Evolutionary conservation across 2,888 invertebrate species (phyloP).

Genomic region (Hedya salicella): DNA sequence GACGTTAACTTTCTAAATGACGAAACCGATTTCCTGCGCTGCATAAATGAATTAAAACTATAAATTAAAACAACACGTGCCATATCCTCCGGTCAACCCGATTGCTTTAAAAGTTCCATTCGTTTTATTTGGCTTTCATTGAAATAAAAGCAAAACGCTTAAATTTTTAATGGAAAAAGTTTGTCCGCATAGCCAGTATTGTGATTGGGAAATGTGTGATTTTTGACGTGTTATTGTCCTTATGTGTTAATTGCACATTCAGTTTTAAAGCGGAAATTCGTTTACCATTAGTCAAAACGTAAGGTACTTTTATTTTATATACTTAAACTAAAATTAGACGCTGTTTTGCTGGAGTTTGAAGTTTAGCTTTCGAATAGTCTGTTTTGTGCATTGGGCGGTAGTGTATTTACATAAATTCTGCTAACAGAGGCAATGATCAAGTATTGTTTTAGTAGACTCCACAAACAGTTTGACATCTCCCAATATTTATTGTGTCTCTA

Average conservation of each 20-base stretch:
- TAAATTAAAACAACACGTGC: constrained; percentile 3
- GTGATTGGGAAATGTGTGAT: constrained; percentile 1
- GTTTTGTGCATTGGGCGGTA: too few relatives aligned
- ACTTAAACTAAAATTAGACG: not conserved
- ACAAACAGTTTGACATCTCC: too few relatives aligned
- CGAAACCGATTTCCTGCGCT: not conserved
- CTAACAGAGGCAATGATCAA: too few relatives aligned
- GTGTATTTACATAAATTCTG: not conserved
- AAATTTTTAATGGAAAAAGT: constrained; percentile 27
- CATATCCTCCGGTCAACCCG: not conserved
- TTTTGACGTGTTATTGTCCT: too few relatives aligned
- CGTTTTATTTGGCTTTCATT: constrained; percentile 25
- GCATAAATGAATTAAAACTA: not conserved
- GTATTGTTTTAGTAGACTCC: too few relatives aligned
- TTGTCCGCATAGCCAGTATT: constrained; percentile 18
- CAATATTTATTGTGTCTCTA: too few relatives aligned
- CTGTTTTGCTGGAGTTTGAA: not conserved
- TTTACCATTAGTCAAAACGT: not conserved
- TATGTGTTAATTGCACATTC: constrained; percentile 12
- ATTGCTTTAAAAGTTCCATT: constrained; percentile 16
- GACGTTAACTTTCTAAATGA: not conserved
- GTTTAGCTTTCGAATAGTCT: too few relatives aligned
- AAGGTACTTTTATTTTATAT: not conserved
- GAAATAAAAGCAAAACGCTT: constrained; percentile 14
- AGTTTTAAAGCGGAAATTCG: not conserved